These are phyloP conservation scores for Tortricodes alternella DNA, from an alignment of 2,888 invertebrate genomes.

Conservation along the genomic window DNA sequence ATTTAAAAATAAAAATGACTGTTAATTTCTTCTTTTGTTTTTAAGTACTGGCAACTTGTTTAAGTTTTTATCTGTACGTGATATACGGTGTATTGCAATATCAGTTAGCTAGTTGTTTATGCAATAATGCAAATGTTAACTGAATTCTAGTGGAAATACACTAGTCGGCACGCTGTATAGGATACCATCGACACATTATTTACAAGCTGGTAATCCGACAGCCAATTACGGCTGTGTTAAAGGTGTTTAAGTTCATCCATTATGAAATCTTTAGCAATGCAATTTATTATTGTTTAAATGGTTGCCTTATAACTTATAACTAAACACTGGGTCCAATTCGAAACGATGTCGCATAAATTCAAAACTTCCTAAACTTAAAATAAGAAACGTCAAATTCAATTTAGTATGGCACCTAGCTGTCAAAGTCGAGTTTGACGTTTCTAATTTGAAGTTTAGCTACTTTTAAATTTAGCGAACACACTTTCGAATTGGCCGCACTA, in stretches of 20 bases:
- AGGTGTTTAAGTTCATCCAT: slow-evolving; percentile 30
- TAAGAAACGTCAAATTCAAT: too few relatives aligned
- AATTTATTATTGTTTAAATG: slow-evolving; percentile 18
- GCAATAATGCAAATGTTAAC: slow-evolving; percentile 16
- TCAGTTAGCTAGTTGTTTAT: slow-evolving; percentile 24
- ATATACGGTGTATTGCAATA: slow-evolving; percentile 21
- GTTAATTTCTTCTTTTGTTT: slow-evolving; percentile 40
- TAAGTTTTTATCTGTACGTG: slow-evolving; percentile 20
- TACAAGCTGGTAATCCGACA: slow-evolving; percentile 9
- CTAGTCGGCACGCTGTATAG: slow-evolving; percentile 1
- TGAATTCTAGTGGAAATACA: slow-evolving; percentile 2
- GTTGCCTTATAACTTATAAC: too few relatives aligned
- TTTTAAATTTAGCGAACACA: too few relatives aligned
- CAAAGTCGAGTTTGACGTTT: too few relatives aligned
- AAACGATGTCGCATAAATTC: too few relatives aligned
- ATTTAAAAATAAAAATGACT: slow-evolving; percentile 38
- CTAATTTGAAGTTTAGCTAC: too few relatives aligned
- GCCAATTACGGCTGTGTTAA: slow-evolving; percentile 1
- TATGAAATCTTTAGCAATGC: slow-evolving; percentile 13
- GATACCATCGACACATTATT: slow-evolving; percentile 25
- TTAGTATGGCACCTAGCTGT: too few relatives aligned
- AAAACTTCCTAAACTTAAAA: too few relatives aligned
- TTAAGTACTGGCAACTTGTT: slow-evolving; percentile 38
- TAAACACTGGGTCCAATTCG: too few relatives aligned
- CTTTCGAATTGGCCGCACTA: too few relatives aligned